Percentiles rank a stretch among this genome's conserved stretches.
phyloP scores from a whole-genome alignment of 2,797 vertebrate genomes.

The Margarornis squamiger region DNA sequence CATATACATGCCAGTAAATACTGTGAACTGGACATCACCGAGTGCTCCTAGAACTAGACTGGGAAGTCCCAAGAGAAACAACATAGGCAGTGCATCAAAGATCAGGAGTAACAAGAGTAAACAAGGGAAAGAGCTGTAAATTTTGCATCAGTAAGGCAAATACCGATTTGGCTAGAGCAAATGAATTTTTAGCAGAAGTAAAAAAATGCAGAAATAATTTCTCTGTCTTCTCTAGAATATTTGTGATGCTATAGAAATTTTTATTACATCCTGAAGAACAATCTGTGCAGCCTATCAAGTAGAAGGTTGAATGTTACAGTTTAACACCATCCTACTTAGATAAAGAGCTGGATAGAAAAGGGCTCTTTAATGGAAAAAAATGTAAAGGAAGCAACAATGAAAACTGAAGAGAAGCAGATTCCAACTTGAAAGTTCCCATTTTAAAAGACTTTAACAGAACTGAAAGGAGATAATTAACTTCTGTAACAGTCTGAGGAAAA shows the following conservation, averaged over 20 bases:
- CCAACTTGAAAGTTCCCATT: not conserved
- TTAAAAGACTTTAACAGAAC: not conserved
- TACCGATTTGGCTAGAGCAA: not conserved
- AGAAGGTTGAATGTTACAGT: not conserved
- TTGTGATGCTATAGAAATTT: not conserved
- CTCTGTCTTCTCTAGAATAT: not conserved
- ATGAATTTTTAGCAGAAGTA: not conserved
- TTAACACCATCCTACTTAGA: not conserved
- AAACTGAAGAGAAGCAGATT: not conserved
- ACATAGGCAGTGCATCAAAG: not conserved
- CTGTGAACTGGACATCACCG: not conserved
- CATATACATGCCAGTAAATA: not conserved
- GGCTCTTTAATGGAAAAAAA: not conserved
- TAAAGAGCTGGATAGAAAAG: not conserved
- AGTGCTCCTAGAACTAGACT: not conserved
- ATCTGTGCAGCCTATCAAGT: not conserved
- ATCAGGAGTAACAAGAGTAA: not conserved
- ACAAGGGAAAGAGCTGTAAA: not conserved
- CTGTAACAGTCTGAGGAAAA: not conserved
- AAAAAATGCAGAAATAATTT: not conserved
- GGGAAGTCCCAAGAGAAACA: not conserved
- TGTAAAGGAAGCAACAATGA: not conserved
- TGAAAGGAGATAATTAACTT: not conserved
- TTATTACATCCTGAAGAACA: not conserved
- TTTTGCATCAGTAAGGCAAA: not conserved